Evolutionary conservation across 2,888 invertebrate species (phyloP).

Genomic region (Pseudanteris insignis): DNA sequence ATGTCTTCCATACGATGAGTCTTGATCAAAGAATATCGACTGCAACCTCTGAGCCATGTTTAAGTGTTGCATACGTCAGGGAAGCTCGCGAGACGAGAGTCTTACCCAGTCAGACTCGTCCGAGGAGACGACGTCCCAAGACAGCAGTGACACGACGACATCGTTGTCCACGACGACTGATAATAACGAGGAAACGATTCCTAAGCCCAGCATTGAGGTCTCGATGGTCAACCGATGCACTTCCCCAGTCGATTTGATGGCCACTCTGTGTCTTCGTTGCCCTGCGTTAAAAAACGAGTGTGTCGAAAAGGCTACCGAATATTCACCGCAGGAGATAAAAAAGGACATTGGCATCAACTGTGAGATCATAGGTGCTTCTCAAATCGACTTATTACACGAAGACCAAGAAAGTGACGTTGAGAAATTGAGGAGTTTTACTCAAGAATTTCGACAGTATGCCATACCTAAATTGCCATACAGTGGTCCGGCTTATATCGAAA

Average conservation of each 20-base stretch:
- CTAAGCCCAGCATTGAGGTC: constrained; percentile 10
- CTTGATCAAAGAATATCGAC: constrained; percentile 2
- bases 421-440: constrained; percentile 17
- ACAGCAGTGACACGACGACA: constrained; percentile 8
- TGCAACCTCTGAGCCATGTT: constrained; percentile 53
- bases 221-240: constrained; percentile 30
- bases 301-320: constrained; percentile 34
- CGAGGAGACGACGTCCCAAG: constrained; percentile 32
- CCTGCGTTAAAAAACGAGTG: constrained; percentile 19
- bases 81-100: constrained; percentile 52
- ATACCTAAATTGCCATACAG: constrained; percentile 48
- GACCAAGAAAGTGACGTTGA: constrained; percentile 11
- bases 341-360: constrained; percentile 18
- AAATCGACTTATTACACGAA: background rate
- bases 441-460: constrained; percentile 13
- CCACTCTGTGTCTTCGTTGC: constrained; percentile 13
- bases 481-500: constrained; percentile 56
- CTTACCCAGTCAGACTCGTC: constrained; percentile 29
- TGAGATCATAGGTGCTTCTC: constrained; percentile 13
- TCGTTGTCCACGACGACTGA: background rate
- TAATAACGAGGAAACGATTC: background rate
- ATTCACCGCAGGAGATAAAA: constrained; percentile 34
- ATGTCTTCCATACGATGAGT: constrained; percentile 20
- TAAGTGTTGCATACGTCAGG: constrained; percentile 62
- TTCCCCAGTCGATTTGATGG: constrained; percentile 21